phyloP scores from a whole-genome alignment of 2,888 invertebrate genomes.

The Timandra comae region DNA sequence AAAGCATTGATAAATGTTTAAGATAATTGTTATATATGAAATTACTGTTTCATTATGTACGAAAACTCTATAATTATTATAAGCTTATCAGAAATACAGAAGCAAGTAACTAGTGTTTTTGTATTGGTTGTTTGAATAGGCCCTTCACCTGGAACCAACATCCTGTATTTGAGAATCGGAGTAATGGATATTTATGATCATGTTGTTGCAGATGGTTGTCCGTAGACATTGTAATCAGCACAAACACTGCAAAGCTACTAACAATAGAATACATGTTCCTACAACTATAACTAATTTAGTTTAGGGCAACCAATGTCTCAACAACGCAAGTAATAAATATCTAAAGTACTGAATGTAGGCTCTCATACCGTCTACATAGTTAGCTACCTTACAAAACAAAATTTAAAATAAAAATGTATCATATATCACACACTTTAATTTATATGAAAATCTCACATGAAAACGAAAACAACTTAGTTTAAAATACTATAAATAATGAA shows the following conservation, averaged over 20 bases:
- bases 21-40: conserved; percentile 30
- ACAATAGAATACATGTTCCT: conserved; percentile 51
- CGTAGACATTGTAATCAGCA: conserved; percentile 18
- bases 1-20: conserved; percentile 34
- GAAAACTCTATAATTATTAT: conserved; percentile 12
- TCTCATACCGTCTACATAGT: conserved; percentile 35
- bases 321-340: conserved; percentile 66
- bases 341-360: conserved; percentile 53
- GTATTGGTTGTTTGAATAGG: not conserved
- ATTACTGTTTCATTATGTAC: conserved; percentile 24
- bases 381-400: conserved; percentile 62
- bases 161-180: no score
- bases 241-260: conserved; percentile 33
- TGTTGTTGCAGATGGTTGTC: no score
- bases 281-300: conserved; percentile 53
- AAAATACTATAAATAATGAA: conserved; percentile 18
- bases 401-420: conserved; percentile 49
- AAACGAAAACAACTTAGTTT: conserved; percentile 32
- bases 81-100: conserved; percentile 1
- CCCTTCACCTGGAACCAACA: no score
- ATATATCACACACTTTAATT: conserved; percentile 69
- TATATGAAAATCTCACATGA: conserved; percentile 49
- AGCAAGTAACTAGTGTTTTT: not conserved
- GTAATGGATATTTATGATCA: conserved; percentile 39
- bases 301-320: conserved; percentile 56